Conservation (phyloP, 2,113 vertebrate species). For the Ictalurus punctatus region DNA sequence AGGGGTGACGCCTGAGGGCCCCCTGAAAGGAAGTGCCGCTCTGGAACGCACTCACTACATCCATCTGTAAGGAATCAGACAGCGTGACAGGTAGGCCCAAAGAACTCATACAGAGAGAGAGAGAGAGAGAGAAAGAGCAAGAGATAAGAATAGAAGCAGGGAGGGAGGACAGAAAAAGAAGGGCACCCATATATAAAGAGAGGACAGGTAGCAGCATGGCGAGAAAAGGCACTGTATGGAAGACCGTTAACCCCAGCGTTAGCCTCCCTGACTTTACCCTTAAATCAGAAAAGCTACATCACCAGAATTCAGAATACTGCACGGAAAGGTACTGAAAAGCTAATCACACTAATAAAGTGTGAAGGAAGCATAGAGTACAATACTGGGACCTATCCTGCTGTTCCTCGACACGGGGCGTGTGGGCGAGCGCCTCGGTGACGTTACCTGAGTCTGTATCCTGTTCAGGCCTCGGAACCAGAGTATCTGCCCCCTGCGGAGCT, state of each 20-base stretch:
- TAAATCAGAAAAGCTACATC: slow-evolving; percentile 29
- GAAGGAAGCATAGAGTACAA: background rate
- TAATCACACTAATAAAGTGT: background rate
- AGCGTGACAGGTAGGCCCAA: slow-evolving; percentile 97
- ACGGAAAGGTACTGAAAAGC: background rate
- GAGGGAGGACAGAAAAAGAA: slow-evolving; percentile 45
- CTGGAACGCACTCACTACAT: slow-evolving; percentile 99
- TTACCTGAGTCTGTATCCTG: slow-evolving; percentile 99
- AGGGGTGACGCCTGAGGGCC: slow-evolving; percentile 99
- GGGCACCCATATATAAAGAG: slow-evolving; percentile 53
- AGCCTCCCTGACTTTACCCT: slow-evolving; percentile 45
- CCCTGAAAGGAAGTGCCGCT: slow-evolving; percentile 99
- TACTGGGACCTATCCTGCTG: background rate
- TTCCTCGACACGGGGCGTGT: background rate
- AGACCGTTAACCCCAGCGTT: background rate
- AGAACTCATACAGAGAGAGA: slow-evolving; percentile 77
- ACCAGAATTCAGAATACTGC: slow-evolving; percentile 7
- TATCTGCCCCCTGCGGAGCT: slow-evolving; percentile 95
- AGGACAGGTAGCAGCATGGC: slow-evolving; percentile 45
- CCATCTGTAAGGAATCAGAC: slow-evolving; percentile 99
- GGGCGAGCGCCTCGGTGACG: slow-evolving; percentile 25
- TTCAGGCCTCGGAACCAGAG: slow-evolving; percentile 99
- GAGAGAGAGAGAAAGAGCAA: slow-evolving; percentile 78
- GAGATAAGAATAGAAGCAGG: slow-evolving; percentile 30
- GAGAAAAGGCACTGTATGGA: slow-evolving; percentile 66